Evolutionary conservation across 2,797 vertebrate genomes (phyloP).

Genomic region (Danio albolineatus): DNA sequence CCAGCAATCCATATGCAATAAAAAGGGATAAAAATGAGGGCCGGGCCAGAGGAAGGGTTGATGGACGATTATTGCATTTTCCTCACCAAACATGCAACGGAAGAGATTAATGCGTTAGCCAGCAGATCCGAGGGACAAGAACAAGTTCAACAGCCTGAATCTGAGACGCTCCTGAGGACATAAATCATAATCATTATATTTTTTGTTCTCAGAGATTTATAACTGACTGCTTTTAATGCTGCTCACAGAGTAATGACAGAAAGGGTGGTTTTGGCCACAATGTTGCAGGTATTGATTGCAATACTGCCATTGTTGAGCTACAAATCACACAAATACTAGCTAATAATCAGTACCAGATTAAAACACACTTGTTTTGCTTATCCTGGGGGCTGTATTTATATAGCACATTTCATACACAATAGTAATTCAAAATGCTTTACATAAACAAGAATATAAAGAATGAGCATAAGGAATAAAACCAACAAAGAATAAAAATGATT

Average conservation of each 20-base stretch:
- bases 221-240: conserved; percentile 72
- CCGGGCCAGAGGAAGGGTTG: conserved; percentile 57
- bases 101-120: conserved; percentile 70
- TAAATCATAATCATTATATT: conserved; percentile 83
- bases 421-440: too few species aligned
- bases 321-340: conserved; percentile 13
- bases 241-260: conserved; percentile 64
- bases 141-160: conserved; percentile 64
- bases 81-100: conserved; percentile 63
- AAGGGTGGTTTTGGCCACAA: not conserved
- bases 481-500: too few species aligned
- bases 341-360: conserved; percentile 1
- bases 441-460: too few species aligned
- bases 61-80: conserved; percentile 67
- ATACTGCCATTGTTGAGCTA: conserved; percentile 8
- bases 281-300: conserved; percentile 14
- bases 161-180: conserved; percentile 71
- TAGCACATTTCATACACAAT: too few species aligned
- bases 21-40: conserved; percentile 70
- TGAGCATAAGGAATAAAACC: too few species aligned
- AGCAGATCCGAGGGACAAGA: conserved; percentile 60
- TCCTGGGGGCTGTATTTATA: not conserved
- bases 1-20: conserved; percentile 58
- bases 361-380: not conserved
- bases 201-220: conserved; percentile 72